These are phyloP conservation scores for Chirona hameri DNA, from an alignment of 2,888 invertebrate species.

Conservation along the genomic window DNA sequence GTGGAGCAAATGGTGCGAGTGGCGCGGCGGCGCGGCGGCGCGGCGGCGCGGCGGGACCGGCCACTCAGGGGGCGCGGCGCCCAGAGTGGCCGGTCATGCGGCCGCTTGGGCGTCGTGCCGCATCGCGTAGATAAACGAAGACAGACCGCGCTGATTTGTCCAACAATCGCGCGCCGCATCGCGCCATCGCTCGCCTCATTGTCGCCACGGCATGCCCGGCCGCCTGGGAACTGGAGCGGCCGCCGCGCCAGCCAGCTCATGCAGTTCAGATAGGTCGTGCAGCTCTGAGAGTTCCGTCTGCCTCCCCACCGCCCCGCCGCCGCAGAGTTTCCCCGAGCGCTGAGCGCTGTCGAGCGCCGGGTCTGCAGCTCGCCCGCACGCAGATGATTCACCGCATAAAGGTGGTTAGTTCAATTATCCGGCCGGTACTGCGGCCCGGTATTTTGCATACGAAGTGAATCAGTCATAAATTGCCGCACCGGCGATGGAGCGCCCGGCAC, in stretches of 20 bases:
- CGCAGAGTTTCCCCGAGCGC: not conserved
- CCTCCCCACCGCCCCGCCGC: not conserved
- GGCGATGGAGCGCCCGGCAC: not conserved
- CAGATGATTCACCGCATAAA: not conserved
- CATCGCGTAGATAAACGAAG: not conserved
- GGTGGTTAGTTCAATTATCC: not conserved
- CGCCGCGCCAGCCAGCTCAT: not conserved
- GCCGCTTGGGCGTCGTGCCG: not conserved
- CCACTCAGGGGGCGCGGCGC: too few species aligned
- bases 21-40: not conserved
- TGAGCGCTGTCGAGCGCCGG: not conserved
- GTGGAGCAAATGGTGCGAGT: not conserved
- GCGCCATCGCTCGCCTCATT: not conserved
- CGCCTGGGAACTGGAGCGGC: not conserved
- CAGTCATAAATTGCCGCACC: not conserved
- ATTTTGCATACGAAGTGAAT: slow-evolving; percentile 2
- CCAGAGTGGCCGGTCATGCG: not conserved
- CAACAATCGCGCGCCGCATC: not conserved
- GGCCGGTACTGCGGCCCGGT: not conserved
- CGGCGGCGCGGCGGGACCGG: not conserved
- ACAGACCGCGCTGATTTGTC: slow-evolving; percentile 6
- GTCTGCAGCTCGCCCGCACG: not conserved
- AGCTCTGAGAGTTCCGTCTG: too few species aligned
- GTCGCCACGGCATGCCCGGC: not conserved
- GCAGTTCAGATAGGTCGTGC: too few species aligned